phyloP scores from a whole-genome alignment of 2,797 vertebrate species.

The Coccyzus lansbergi region DNA sequence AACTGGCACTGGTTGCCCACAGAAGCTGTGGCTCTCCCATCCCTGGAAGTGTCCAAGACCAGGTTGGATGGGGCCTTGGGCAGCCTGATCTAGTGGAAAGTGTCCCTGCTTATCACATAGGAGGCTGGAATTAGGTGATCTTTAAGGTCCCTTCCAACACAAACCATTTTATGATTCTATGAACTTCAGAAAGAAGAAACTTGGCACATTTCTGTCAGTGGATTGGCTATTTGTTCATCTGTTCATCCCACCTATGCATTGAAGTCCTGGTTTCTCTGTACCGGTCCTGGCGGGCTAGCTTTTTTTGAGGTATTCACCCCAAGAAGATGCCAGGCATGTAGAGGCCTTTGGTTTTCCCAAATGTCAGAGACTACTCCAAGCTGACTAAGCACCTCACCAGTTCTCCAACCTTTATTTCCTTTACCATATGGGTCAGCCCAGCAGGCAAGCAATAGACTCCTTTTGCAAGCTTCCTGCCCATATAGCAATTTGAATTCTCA shows the following conservation, averaged over 20 bases:
- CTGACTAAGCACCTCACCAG: background rate
- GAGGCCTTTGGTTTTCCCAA: background rate
- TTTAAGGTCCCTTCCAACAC: no score
- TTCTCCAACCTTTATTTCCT: background rate
- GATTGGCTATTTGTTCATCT: background rate
- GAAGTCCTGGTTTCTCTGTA: background rate
- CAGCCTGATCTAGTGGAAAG: no score
- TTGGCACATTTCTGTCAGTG: background rate
- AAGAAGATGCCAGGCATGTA: background rate
- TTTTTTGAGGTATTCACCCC: background rate
- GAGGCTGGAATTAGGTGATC: no score
- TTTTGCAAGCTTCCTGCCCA: background rate
- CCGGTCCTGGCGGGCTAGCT: accelerated
- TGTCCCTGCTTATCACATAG: no score
- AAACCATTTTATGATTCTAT: no score
- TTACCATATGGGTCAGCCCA: background rate
- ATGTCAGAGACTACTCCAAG: background rate
- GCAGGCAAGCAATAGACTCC: background rate
- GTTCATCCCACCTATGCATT: background rate
- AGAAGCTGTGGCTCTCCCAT: no score
- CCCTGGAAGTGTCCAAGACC: no score
- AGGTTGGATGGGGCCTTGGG: no score
- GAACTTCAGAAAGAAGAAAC: background rate
- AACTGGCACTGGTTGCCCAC: no score
- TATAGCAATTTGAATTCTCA: background rate